These are phyloP conservation scores for Misgurnus anguillicaudatus DNA, from an alignment of 2,113 vertebrate species.

Conservation along the genomic window DNA sequence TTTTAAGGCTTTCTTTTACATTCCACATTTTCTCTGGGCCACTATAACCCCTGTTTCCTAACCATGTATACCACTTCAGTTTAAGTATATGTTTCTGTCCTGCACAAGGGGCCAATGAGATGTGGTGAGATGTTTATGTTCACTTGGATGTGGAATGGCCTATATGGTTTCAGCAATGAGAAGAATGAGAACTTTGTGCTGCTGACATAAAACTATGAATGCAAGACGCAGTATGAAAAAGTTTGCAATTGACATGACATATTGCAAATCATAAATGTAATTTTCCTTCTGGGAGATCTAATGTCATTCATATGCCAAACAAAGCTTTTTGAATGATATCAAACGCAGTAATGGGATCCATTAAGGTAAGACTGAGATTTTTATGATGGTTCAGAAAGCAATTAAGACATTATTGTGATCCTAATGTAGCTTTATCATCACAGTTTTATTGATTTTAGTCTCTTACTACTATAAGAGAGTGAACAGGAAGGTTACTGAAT, in stretches of 20 bases:
- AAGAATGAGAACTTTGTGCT: no score
- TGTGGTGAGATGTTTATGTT: neutral
- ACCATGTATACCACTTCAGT: neutral
- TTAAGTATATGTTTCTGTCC: slow-evolving; percentile 11
- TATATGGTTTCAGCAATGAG: neutral
- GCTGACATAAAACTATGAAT: no score
- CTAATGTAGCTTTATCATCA: neutral
- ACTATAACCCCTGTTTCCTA: slow-evolving; percentile 1
- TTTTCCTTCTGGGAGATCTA: no score
- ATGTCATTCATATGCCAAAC: no score
- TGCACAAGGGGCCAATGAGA: neutral
- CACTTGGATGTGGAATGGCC: neutral
- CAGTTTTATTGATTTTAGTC: neutral
- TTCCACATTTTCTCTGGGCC: slow-evolving; percentile 5
- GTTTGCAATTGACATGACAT: no score
- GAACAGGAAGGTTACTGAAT: neutral
- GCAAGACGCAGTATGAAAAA: no score
- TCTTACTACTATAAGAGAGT: neutral
- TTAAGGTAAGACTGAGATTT: neutral
- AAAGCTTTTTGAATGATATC: no score
- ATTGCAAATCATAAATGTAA: no score
- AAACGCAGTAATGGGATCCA: neutral
- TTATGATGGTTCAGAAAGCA: neutral
- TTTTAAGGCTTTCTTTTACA: slow-evolving; percentile 24
- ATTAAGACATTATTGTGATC: neutral